Conservation (phyloP, 2,797 vertebrate genomes). For the Tokudaia tokunoshimensis region DNA sequence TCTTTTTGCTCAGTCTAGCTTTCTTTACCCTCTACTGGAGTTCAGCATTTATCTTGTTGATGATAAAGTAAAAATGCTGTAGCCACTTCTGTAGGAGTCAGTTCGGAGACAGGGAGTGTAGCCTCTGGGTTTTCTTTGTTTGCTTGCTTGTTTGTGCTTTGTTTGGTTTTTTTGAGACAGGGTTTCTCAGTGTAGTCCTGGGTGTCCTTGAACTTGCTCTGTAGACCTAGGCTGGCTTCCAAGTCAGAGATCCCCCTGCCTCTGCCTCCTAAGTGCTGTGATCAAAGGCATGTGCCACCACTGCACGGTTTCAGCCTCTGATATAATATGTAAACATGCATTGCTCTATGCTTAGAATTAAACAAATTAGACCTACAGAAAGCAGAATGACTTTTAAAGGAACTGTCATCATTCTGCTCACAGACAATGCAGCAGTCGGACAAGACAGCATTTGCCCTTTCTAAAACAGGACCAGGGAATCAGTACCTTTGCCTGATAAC, state of each 20-base stretch:
- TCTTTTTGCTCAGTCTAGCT: not conserved
- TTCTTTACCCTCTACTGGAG: constrained; percentile 32
- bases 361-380: constrained; percentile 14
- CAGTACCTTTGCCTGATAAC: not conserved
- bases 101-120: not conserved
- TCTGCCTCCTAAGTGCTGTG: not conserved
- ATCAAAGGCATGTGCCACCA: not conserved
- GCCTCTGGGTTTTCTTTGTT: not conserved
- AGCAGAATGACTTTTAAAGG: constrained; percentile 17
- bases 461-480: not conserved
- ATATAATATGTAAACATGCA: not conserved
- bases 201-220: not conserved
- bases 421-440: not conserved
- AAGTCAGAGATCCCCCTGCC: not conserved
- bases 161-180: not conserved
- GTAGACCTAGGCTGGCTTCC: not conserved
- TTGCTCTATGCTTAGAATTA: not conserved
- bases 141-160: not conserved
- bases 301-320: not conserved
- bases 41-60: constrained; percentile 51
- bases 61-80: constrained; percentile 60
- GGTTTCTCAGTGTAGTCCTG: not conserved
- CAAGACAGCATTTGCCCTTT: not conserved
- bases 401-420: not conserved
- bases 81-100: constrained; percentile 8